Conservation (phyloP, 2,113 vertebrate genomes). For the Sinocyclocheilus rhinocerous region DNA sequence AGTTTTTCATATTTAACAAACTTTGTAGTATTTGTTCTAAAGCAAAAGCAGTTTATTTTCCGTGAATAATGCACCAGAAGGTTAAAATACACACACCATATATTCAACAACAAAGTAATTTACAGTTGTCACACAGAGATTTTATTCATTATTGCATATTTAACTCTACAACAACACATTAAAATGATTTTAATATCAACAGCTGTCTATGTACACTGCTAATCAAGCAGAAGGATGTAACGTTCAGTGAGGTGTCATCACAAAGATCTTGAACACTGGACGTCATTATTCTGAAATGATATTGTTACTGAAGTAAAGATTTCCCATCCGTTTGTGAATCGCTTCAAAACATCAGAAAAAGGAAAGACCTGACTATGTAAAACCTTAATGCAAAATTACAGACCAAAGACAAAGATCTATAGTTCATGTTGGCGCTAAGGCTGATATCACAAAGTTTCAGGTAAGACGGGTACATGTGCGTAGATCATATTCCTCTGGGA, state of each 20-base stretch:
- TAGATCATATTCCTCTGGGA: background rate
- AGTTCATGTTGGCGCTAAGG: background rate
- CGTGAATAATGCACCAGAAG: background rate
- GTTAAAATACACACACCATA: background rate
- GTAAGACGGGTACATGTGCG: background rate
- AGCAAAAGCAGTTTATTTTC: background rate
- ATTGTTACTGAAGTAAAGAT: background rate
- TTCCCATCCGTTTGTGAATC: background rate
- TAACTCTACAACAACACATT: slow-evolving; percentile 41
- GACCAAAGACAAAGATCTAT: background rate
- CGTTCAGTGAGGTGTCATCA: background rate
- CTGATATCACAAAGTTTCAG: background rate
- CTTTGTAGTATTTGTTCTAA: background rate
- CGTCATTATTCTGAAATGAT: background rate
- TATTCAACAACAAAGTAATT: background rate
- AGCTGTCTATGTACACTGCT: slow-evolving; percentile 53
- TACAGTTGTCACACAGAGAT: background rate
- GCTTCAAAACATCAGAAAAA: background rate
- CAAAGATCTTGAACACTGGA: background rate
- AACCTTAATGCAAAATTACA: background rate
- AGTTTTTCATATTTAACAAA: background rate
- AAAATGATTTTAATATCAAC: slow-evolving; percentile 34
- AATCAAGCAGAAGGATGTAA: slow-evolving; percentile 25
- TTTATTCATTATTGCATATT: slow-evolving; percentile 23
- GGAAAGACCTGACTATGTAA: background rate